These are phyloP conservation scores for Porites australiensis DNA, from an alignment of 64 coral and sea anemone species.

Conservation along the genomic window DNA sequence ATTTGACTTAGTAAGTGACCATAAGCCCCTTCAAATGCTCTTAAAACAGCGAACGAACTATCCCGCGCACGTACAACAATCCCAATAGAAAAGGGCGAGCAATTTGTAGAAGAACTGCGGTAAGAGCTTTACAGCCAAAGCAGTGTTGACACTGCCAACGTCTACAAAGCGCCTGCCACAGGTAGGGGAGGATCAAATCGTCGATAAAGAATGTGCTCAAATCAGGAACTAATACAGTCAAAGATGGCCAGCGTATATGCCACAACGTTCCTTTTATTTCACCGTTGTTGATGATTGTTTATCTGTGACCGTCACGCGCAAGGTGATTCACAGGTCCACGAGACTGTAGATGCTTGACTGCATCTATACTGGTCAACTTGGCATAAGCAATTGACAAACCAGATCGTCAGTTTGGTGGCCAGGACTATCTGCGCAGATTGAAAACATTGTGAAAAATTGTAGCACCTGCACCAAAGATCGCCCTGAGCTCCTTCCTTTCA, in stretches of 20 bases:
- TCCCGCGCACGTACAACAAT: not conserved
- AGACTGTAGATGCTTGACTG: conserved; percentile 41
- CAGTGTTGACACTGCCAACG: conserved; percentile 34
- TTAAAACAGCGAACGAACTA: conserved; percentile 33
- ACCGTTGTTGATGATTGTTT: conserved; percentile 26
- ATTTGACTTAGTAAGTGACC: conserved; percentile 36
- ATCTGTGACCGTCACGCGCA: conserved; percentile 44
- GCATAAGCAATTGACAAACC: conserved; percentile 50
- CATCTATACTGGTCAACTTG: conserved; percentile 64
- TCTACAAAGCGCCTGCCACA: conserved; percentile 34
- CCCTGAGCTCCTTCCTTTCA: conserved; percentile 58
- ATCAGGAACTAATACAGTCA: conserved; percentile 45
- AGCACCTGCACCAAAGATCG: conserved; percentile 54
- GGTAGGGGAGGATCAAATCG: conserved; percentile 50
- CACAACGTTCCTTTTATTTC: conserved; percentile 36
- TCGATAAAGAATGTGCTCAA: conserved; percentile 46
- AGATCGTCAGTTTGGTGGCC: conserved; percentile 74
- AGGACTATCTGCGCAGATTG: conserved; percentile 32
- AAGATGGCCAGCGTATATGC: conserved; percentile 59
- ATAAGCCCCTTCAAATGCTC: conserved; percentile 13
- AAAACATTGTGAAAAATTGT: conserved; percentile 54
- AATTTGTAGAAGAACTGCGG: conserved; percentile 45
- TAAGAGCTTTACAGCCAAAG: conserved; percentile 50
- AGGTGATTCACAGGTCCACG: conserved; percentile 43
- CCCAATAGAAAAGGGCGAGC: not conserved